Conservation (phyloP, 2,113 vertebrate species). For the Callorhinus ursinus region DNA sequence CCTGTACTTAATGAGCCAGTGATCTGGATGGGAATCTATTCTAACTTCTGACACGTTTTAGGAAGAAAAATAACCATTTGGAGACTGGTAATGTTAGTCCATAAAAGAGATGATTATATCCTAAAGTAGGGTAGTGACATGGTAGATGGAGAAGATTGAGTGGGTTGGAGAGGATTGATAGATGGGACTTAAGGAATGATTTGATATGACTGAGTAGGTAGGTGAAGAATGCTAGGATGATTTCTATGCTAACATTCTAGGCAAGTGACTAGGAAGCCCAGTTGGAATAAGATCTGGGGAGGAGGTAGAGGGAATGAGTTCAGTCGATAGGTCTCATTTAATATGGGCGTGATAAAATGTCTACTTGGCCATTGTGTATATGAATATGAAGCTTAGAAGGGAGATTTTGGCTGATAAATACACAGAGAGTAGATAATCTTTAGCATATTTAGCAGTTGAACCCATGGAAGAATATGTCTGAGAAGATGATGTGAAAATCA, state of each 20-base stretch:
- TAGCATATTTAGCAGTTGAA: background rate
- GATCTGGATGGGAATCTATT: background rate
- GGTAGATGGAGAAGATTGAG: background rate
- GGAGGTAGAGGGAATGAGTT: background rate
- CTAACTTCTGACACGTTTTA: background rate
- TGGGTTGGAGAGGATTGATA: background rate
- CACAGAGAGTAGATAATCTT: background rate
- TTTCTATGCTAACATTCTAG: background rate
- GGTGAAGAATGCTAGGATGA: background rate
- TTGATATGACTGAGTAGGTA: background rate
- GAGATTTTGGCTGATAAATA: background rate
- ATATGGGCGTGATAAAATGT: background rate
- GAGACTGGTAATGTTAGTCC: background rate
- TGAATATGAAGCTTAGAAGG: background rate
- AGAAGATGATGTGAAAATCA: background rate
- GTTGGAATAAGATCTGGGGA: background rate
- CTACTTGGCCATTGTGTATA: background rate
- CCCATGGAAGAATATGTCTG: background rate
- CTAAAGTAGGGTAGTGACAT: background rate
- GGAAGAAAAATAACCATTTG: background rate
- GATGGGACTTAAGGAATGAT: background rate
- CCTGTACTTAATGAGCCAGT: background rate
- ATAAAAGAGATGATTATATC: background rate
- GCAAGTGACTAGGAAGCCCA: background rate
- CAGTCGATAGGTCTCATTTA: background rate